Evolutionary conservation across 2,113 vertebrate genomes (phyloP), one percentile per base, ranked within the genome.

Genomic region (Alouatta palliata): DNA sequence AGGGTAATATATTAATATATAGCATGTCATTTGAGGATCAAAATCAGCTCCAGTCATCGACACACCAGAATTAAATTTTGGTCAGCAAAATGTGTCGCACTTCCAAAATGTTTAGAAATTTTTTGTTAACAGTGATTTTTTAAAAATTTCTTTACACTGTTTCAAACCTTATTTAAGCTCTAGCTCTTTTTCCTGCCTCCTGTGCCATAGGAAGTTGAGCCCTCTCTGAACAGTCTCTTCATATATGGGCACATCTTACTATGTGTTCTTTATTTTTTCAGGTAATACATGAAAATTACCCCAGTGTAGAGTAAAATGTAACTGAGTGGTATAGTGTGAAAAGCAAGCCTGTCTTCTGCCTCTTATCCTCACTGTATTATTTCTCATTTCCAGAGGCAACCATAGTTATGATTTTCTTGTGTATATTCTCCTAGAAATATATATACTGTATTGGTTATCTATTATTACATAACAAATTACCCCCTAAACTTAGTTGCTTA

Each of bases 21-120:
- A 1, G 13, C 23, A 3, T n/a, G 76, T 61, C 35, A 4, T 35
- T 70, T 32, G 20, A 16, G 68, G 79, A 45, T 23, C 27, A 6
- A 3, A 8, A 9, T 16, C 49, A 43, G 20, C 23, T 13, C 8
- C 2, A 11, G 11, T 6, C 3, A 2, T 49, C 32, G 0, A 21
- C n/a, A 6, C 2, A 9, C 1, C 0, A 5, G 37, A 16, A 9
- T 43, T 19, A 16, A 14, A 21, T 52, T 70, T 70, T 37, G 1
- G 12, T n/a, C 35, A n/a, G 73, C 43, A 32, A n/a, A 19, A 16
- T 3, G 4, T 23, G n/a, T 58, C 58, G 19, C 4, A 6, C 23
- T n/a, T 43, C 27, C 8, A 37, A 11, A 16, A 23, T 23, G 11
- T 47, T 35, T 5, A 2, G 66, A 43, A 2, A 49, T 27, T 9